Evolutionary conservation across 2,113 vertebrate genomes (phyloP), one percentile per base, ranked within the genome.

Genomic region (Lota lota): DNA sequence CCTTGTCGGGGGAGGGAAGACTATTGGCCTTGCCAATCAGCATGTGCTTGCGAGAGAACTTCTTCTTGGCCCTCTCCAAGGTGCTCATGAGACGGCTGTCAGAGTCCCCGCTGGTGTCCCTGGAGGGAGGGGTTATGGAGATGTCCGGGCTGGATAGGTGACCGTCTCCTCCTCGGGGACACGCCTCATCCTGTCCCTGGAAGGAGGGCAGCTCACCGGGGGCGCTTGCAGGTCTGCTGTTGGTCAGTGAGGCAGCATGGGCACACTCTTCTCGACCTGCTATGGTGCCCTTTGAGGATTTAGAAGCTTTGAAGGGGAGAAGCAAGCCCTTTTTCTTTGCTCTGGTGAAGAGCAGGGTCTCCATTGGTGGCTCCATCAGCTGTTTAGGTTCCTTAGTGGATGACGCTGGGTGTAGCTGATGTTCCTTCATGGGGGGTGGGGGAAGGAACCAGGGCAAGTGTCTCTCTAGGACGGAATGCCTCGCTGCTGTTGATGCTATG

Each of bases 21-120:
- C 61, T 76, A 69, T 84, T 90, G 0, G 83, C 40, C 77, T 84
- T 83, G 22, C 71, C 40, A 15, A 78, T 67, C 54, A 84, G 56
- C 50, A 89, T 76, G 22, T 86, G 86, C 53, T 50, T 79, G 0
- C 79, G 66, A 5, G 87, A 86, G 66, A 92, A 87, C 75, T 75
- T 91, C 57, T 76, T 90, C 73, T 82, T 92, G 67, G 89, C 89
- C 59, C 68, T 90, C 69, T 92, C 91, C 68, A 92, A 79, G 11
- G 91, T 90, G 77, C 84, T 87, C 1, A 88, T 28, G 1, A 84
- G 70, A 36, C 58, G 83, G 53, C 63, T 87, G 22, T 90, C 85
- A 0, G 81, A 80, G 53, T 87, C 81, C 0, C 73, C 67, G 2
- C 47, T 65, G 0, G 69, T 67, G 11, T 86, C 80, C 3, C 59